Percentiles rank a stretch among this genome's conserved stretches.
Evolutionary conservation across 92 coral and sea anemone genomes (phyloP).

Genomic region (Zoanthus solanderi): DNA sequence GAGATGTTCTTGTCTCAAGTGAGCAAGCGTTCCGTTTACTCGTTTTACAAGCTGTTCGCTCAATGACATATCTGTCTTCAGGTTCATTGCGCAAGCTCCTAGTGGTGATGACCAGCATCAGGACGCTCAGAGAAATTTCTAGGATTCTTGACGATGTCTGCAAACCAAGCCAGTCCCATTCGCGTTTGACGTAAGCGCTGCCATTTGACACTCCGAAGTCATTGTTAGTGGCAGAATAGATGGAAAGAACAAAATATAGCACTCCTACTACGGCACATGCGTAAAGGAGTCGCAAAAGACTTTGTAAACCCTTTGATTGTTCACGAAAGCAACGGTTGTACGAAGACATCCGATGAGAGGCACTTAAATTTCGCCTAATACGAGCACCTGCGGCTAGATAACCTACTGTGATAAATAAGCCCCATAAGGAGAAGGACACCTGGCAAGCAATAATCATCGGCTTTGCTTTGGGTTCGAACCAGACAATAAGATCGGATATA

Average conservation of each 20-base stretch:
- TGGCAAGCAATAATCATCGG: conserved; percentile 73
- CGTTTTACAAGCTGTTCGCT: neutral
- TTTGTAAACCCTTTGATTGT: conserved; percentile 57
- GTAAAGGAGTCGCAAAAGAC: conserved; percentile 56
- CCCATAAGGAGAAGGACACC: conserved; percentile 78
- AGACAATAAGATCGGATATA: conserved; percentile 70
- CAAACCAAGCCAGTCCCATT: conserved; percentile 74
- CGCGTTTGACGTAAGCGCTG: conserved; percentile 32
- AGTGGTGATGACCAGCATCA: conserved; percentile 45
- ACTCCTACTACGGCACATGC: conserved; percentile 59
- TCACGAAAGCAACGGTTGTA: conserved; percentile 39
- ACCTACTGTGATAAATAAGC: conserved; percentile 70
- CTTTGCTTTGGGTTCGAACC: conserved; percentile 53
- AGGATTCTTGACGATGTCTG: conserved; percentile 61
- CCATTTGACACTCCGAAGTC: conserved; percentile 53
- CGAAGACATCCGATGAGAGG: conserved; percentile 52
- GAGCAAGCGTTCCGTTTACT: neutral
- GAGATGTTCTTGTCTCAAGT: neutral
- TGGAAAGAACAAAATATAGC: conserved; percentile 58
- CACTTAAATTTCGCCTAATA: conserved; percentile 66
- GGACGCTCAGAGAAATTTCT: conserved; percentile 64
- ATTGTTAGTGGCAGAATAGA: conserved; percentile 64
- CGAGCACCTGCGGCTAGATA: conserved; percentile 60
- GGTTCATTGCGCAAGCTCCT: conserved; percentile 17
- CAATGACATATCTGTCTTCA: neutral